Conservation (phyloP, 2,888 invertebrate species). For the Tipula lateralis region DNA sequence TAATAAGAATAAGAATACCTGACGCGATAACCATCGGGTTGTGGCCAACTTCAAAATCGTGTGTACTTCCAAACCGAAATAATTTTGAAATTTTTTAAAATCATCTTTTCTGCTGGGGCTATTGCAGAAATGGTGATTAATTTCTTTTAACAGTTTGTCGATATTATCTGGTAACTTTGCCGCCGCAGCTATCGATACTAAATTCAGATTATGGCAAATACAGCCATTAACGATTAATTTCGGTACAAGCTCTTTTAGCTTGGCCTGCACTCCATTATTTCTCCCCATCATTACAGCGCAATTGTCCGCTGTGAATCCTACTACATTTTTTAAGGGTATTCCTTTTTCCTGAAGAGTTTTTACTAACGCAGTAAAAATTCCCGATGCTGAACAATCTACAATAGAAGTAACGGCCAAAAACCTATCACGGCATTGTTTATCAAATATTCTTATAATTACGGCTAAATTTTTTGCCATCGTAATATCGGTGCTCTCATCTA, state of each 20-base stretch:
- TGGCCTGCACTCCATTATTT: constrained; percentile 30
- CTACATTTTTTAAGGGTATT: constrained; percentile 31
- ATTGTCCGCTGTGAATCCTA: neutral
- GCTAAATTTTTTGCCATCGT: neutral
- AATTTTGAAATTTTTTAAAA: no score
- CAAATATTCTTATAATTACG: constrained; percentile 32
- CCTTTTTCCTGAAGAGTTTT: neutral
- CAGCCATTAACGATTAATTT: no score
- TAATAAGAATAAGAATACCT: neutral
- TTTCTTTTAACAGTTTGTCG: constrained; percentile 27
- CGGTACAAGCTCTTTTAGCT: no score
- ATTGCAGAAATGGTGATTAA: constrained; percentile 30
- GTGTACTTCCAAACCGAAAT: no score
- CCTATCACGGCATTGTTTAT: constrained; percentile 28
- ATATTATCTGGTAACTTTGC: no score
- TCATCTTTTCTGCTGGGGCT: constrained; percentile 24
- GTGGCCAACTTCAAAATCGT: constrained; percentile 6
- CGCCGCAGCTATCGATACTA: no score
- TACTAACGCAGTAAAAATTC: neutral
- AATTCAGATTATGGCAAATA: no score
- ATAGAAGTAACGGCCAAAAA: constrained; percentile 30
- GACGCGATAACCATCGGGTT: constrained; percentile 20
- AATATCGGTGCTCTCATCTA: neutral
- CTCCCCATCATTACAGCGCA: constrained; percentile 32
- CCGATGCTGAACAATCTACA: constrained; percentile 26